These are phyloP conservation scores for Muscicapa striata DNA, from an alignment of 2,797 vertebrate genomes.

Conservation along the genomic window DNA sequence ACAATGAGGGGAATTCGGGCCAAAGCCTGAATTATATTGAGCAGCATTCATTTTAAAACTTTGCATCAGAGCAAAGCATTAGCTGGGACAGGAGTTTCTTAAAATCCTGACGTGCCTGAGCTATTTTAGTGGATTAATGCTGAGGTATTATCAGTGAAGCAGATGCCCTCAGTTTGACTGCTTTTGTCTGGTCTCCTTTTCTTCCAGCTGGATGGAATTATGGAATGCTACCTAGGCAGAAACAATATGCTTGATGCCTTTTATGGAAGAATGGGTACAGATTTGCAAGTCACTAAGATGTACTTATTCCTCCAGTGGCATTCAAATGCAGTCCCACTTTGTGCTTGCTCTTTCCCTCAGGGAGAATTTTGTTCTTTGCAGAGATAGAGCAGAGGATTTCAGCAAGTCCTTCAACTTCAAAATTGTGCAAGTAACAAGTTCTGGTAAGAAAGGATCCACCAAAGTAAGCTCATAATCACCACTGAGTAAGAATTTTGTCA, in stretches of 20 bases:
- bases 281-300: neutral
- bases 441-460: neutral
- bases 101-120: neutral
- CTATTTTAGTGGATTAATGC: constrained; percentile 13
- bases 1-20: neutral
- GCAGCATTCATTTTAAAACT: neutral
- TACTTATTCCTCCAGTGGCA: neutral
- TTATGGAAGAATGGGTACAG: constrained; percentile 1
- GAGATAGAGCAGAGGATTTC: neutral
- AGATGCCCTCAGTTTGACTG: neutral
- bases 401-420: neutral
- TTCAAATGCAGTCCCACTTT: neutral
- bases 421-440: neutral
- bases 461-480: neutral
- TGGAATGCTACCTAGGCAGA: constrained; percentile 10
- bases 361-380: neutral
- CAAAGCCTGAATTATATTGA: neutral
- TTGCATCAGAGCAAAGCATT: neutral
- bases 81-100: neutral
- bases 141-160: constrained; percentile 30
- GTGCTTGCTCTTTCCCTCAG: neutral
- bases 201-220: constrained; percentile 11
- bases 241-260: neutral
- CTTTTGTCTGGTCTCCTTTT: constrained; percentile 21
- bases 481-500: neutral